Evolutionary conservation across 2,113 vertebrate species (phyloP).

Genomic region (Platysternon megacephalum): DNA sequence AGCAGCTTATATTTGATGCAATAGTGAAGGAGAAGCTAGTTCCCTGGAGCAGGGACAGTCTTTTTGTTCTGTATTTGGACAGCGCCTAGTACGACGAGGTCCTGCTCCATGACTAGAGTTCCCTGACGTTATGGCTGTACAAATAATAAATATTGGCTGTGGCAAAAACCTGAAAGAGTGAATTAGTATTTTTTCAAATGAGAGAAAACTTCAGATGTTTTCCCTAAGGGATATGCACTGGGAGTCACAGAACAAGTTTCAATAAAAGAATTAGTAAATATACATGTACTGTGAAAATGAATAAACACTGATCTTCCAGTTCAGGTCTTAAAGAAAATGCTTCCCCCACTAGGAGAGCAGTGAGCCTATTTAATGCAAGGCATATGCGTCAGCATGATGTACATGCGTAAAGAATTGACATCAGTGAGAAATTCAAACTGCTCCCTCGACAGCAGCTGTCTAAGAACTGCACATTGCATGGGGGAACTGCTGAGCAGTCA

Average conservation of each 20-base stretch:
- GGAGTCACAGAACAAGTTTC: not conserved
- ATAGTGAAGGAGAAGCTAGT: not conserved
- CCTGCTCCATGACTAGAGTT: not conserved
- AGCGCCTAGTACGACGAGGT: not conserved
- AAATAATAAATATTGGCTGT: not conserved
- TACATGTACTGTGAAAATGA: not conserved
- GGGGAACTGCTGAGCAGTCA: not conserved
- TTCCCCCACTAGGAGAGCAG: not conserved
- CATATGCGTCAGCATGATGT: not conserved
- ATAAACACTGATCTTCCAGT: rapidly evolving
- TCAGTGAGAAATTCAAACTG: not conserved
- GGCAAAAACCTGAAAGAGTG: not conserved
- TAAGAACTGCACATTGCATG: rapidly evolving
- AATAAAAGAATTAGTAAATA: not conserved
- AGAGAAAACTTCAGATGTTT: not conserved
- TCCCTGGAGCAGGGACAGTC: not conserved
- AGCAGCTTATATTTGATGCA: not conserved
- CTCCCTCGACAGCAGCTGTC: not conserved
- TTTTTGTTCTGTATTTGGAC: not conserved
- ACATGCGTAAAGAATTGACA: not conserved
- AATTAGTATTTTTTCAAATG: not conserved
- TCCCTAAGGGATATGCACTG: not conserved
- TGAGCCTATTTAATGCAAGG: not conserved
- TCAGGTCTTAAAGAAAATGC: not conserved
- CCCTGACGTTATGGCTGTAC: not conserved